Base-by-base conservation (phyloP, 2,113 vertebrate species). In the Holacanthus passer region DNA sequence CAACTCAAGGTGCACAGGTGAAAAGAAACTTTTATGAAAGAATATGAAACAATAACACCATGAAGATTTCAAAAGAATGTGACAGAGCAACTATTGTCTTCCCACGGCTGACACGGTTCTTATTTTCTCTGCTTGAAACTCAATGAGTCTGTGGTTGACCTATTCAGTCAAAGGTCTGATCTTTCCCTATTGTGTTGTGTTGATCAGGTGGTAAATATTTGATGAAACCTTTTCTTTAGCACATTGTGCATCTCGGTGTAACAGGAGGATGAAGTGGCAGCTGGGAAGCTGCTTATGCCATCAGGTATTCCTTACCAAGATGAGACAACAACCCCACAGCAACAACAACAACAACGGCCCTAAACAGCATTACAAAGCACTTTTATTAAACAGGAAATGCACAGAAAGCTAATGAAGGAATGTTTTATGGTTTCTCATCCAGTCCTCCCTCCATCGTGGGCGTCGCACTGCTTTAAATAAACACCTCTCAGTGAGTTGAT, bases 201-300 rank as follows among this genome's bases (percentile, higher is more conserved):
- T 93, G 91, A 96, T 95, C 93, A 93, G 86, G 76, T 88, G 74
- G 87, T 97, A 94, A 97, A 97, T 97, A 96, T 96, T 97, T 97
- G 87, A 97, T 94, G 84, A 66, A 83, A 74, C 84, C 90, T 95
- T 94, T 96, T 96, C 93, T 95, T 93, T 86, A 70, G 88, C 85
- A 88, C 93, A 79, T 93, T 3, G 80, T 92, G 82, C 82, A 92
- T 91, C 89, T 81, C 78, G 73, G 85, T 90, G 92, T 92, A 94
- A 95, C 93, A 87, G 82, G 93, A 92, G 91, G 94, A 93, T 78
- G 87, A 85, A 84, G 88, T 47, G 73, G 92, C 96, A 97, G 96
- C 93, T 97, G 95, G 91, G 87, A 96, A 85, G 94, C 94, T 92
- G 91, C 82, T 87, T 59, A 87, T 62, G 89, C 81, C 93, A 83